Conservation (phyloP, 2,797 vertebrate genomes). For the Xenops minutus region DNA sequence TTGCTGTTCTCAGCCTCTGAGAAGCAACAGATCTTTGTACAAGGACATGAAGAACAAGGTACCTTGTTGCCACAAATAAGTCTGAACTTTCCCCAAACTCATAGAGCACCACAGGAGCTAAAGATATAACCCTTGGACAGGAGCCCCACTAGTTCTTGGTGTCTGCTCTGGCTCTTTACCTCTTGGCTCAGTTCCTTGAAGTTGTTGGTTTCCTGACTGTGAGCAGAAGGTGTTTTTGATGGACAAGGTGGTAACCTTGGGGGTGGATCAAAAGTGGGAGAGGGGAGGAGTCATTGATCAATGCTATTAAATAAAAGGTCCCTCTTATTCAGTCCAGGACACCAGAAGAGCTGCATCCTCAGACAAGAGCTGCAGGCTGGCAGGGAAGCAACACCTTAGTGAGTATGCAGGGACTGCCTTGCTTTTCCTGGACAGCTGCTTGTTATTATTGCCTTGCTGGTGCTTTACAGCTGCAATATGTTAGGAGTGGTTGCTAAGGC, state of each 20-base stretch:
- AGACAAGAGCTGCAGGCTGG: not conserved
- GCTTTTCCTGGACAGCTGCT: constrained; percentile 35
- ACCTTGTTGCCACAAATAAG: not conserved
- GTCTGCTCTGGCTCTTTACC: not conserved
- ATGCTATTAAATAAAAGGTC: constrained; percentile 61
- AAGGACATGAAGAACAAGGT: not conserved
- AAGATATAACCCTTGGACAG: not conserved
- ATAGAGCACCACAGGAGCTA: not conserved
- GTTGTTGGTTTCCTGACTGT: constrained; percentile 22
- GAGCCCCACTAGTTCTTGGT: not conserved
- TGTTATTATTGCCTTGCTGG: not conserved
- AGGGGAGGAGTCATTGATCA: constrained; percentile 59
- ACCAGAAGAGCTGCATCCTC: not conserved
- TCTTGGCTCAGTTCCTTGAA: constrained; percentile 18
- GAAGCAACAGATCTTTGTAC: not conserved
- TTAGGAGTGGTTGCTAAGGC: not conserved
- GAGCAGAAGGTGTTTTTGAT: constrained; percentile 51
- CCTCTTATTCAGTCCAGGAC: not conserved
- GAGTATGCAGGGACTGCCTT: constrained; percentile 42
- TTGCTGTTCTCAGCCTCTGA: not conserved
- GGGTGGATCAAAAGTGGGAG: constrained; percentile 41
- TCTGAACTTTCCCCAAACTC: not conserved
- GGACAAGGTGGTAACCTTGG: constrained; percentile 8
- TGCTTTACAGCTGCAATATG: not conserved
- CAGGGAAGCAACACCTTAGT: not conserved